These are phyloP conservation scores for Strix uralensis DNA, from an alignment of 2,113 vertebrate species.

Conservation along the genomic window DNA sequence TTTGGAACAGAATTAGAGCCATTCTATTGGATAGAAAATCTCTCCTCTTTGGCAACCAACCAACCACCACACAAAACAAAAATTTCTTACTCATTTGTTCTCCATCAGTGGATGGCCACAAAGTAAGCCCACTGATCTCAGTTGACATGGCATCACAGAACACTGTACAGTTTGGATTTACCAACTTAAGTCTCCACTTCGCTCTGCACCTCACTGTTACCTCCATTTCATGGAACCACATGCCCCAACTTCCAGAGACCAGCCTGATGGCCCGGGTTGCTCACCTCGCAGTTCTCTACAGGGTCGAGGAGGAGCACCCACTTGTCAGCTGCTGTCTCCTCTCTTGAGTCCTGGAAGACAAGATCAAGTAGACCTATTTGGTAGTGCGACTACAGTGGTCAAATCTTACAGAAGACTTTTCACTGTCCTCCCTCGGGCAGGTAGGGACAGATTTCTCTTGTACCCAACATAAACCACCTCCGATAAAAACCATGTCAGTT, in stretches of 20 bases:
- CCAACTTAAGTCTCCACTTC: neutral
- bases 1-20: neutral
- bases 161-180: neutral
- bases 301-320: neutral
- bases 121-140: neutral
- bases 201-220: neutral
- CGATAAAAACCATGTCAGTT: neutral
- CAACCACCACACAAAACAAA: neutral
- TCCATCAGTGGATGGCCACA: neutral
- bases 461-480: neutral
- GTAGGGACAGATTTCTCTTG: neutral
- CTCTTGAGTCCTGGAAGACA: neutral
- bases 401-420: neutral
- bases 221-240: neutral
- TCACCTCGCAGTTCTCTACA: neutral
- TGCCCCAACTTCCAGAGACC: neutral
- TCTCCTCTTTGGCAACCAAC: neutral
- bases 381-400: neutral
- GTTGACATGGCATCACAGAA: neutral
- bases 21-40: neutral
- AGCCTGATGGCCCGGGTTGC: rapidly evolving
- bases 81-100: neutral
- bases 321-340: neutral
- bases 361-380: neutral
- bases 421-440: neutral